Percentiles rank a stretch among this genome's conserved stretches.
phyloP scores from a whole-genome alignment of 1,140 invertebrate species.

The Chelonus insularis region DNA sequence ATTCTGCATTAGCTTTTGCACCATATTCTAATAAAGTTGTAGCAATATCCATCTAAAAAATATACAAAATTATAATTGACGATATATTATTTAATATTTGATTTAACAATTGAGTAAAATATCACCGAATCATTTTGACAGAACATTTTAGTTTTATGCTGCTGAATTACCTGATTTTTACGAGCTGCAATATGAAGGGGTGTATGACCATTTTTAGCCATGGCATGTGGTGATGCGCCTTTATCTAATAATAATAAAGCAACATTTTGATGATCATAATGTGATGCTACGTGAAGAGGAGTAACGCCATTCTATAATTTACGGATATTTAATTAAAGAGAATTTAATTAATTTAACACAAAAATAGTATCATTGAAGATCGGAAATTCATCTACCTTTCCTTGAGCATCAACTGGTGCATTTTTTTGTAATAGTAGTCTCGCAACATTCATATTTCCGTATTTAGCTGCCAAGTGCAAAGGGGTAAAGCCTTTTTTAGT shows the following conservation, averaged over 20 bases:
- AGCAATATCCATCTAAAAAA: conserved; percentile 78
- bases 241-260: conserved; percentile 89
- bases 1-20: conserved; percentile 83
- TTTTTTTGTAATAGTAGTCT: conserved; percentile 84
- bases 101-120: too few species aligned
- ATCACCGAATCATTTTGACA: too few species aligned
- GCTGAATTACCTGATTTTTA: conserved; percentile 82
- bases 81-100: too few species aligned
- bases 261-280: conserved; percentile 95
- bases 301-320: conserved; percentile 85
- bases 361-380: too few species aligned
- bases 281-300: conserved; percentile 95
- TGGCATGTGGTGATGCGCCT: conserved; percentile 92
- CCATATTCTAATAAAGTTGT: conserved; percentile 92
- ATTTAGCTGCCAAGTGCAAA: conserved; percentile 95
- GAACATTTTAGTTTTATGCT: background rate
- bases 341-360: too few species aligned
- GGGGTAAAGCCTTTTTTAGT: conserved; percentile 98
- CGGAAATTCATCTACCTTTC: conserved; percentile 71
- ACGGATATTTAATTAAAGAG: conserved; percentile 7
- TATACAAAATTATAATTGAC: too few species aligned
- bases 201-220: conserved; percentile 98
- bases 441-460: conserved; percentile 93
- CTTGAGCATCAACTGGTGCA: conserved; percentile 91
- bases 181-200: conserved; percentile 97